Percentiles rank a stretch among this genome's conserved stretches.
Conservation (phyloP, 2,888 invertebrate genomes). For the Epinotia bilunana region DNA sequence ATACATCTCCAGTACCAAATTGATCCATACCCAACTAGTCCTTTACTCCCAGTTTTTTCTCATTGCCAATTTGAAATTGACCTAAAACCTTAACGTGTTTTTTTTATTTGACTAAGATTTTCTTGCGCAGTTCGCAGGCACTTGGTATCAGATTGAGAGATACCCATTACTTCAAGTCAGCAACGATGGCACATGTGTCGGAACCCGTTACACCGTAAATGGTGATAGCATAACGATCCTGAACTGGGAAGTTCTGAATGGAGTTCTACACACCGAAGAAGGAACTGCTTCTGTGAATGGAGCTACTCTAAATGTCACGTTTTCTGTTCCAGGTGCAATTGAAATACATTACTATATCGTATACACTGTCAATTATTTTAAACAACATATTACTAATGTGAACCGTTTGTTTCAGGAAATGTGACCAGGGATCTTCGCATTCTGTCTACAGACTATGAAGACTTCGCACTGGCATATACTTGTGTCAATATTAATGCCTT, state of each 20-base stretch:
- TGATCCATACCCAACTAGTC: background rate
- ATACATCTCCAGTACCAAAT: background rate
- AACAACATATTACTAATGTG: background rate
- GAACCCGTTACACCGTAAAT: conserved; percentile 61
- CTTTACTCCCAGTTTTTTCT: background rate
- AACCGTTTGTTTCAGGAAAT: conserved; percentile 55
- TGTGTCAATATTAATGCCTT: conserved; percentile 72
- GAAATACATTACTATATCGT: background rate
- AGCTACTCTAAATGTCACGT: conserved; percentile 58
- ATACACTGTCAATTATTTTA: background rate
- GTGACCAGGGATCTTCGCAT: conserved; percentile 73
- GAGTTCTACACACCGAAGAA: conserved; percentile 57
- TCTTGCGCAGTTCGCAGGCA: conserved; percentile 67
- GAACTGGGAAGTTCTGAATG: conserved; percentile 71
- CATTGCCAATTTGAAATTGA: background rate
- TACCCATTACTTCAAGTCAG: conserved; percentile 60
- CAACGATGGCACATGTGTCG: conserved; percentile 64
- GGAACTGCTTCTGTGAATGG: conserved; percentile 61
- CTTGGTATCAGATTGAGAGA: conserved; percentile 73
- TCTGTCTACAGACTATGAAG: conserved; percentile 86
- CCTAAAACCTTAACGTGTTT: too few species aligned
- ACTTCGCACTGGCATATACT: conserved; percentile 86
- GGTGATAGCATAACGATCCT: conserved; percentile 59
- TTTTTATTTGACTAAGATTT: background rate
- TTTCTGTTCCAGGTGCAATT: conserved; percentile 58